Evolutionary conservation across 2,113 vertebrate species (phyloP), one percentile per base, ranked within the genome.

Genomic region (Ivindomyrus marchei): DNA sequence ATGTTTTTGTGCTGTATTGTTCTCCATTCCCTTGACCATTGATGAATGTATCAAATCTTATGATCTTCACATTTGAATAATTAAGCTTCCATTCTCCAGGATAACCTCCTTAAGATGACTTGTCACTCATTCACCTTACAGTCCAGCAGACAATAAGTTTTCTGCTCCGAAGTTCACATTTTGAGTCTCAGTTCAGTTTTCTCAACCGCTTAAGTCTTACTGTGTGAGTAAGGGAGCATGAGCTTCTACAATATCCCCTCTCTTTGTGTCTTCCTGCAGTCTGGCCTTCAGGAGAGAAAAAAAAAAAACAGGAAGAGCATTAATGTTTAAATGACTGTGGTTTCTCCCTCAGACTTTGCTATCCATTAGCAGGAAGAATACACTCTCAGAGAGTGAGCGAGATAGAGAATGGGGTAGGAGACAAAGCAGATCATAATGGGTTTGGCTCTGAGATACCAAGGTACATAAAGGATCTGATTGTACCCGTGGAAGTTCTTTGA

Each of bases 241-340:
- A 53, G 36, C 36, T 45, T 8, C 27, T 31, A 31, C 53, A 45
- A 3, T 15, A 58, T 42, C 39, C 24, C 85, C 5, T 39, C 53
- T 62, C 17, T 58, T 62, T 88, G 50, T 58, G 39, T 45, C 53
- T 58, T 62, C 50, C 36, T 45, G 50, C 90, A 89, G 91, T 90
- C 93, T 92, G 93, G 93, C 94, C 94, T 95, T 96, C 93, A 95
- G 91, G 15, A 53, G 94, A 88, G 46, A 46, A 36, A 45, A 17
- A 36, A 36, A 77, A 85, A 53, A 93, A 93, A 93, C 92, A 91
- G 90, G 92, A 90, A 93, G 92, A 92, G 92, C 93, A 95, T 95
- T 95, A 94, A 95, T 96, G 94, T 96, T 95, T 95, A 95, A 95
- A 95, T 95, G 94, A 94, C 93, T 94, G 93, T 94, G 93, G 93